Evolutionary conservation across 2,797 vertebrate genomes (phyloP).

Genomic region (Malacoraja senta): DNA sequence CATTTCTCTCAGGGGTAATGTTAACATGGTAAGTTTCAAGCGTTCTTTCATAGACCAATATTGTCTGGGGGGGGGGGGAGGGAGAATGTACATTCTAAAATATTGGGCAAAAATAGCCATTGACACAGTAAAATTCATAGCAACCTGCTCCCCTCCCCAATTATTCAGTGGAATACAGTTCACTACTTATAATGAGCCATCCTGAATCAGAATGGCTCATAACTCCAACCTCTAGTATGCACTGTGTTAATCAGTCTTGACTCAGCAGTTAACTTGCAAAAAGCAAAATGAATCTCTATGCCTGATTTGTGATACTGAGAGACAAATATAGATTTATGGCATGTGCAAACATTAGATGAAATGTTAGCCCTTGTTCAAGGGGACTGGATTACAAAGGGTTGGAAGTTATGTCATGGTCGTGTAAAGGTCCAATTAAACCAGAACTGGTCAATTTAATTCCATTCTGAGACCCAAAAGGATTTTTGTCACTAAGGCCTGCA

Average conservation of each 20-base stretch:
- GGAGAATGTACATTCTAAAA: neutral
- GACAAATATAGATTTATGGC: neutral
- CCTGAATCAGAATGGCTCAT: neutral
- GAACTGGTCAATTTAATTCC: neutral
- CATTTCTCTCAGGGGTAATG: conserved; percentile 94
- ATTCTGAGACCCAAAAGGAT: neutral
- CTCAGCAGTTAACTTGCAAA: neutral
- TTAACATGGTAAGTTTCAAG: conserved; percentile 81
- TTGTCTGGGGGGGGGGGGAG: too few relatives aligned
- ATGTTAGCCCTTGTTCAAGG: neutral
- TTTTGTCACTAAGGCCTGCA: neutral
- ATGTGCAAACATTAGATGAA: neutral
- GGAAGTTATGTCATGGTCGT: neutral
- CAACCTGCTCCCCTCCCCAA: neutral
- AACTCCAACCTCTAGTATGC: neutral
- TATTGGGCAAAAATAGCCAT: neutral
- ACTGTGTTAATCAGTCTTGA: neutral
- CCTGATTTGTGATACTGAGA: neutral
- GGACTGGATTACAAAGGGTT: neutral
- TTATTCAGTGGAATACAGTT: neutral
- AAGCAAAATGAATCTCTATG: neutral
- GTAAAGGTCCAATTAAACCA: neutral
- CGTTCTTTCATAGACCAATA: neutral
- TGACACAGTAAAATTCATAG: neutral
- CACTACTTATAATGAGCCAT: neutral